phyloP scores from a whole-genome alignment of 2,888 invertebrate genomes.

The Yponomeuta evonymella region DNA sequence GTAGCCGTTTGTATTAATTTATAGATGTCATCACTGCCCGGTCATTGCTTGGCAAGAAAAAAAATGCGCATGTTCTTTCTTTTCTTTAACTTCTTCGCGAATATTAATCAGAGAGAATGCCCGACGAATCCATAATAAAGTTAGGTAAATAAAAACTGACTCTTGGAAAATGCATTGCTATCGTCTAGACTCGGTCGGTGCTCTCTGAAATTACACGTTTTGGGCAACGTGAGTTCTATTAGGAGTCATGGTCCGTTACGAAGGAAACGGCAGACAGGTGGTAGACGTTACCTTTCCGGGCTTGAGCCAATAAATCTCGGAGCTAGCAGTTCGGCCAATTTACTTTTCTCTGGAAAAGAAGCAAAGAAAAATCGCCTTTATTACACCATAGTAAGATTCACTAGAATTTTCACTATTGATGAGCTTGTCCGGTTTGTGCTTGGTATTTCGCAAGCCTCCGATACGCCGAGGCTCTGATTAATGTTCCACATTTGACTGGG shows the following conservation, averaged over 20 bases:
- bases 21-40: neutral
- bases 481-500: conserved; percentile 43
- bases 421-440: conserved; percentile 20
- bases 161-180: neutral
- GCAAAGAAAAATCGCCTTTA: conserved; percentile 6
- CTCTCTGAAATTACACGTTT: neutral
- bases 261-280: conserved; percentile 47
- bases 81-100: neutral
- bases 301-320: conserved; percentile 56
- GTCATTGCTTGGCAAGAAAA: neutral
- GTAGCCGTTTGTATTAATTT: conserved; percentile 5
- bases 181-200: conserved; percentile 6
- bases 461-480: conserved; percentile 48
- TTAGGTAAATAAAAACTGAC: neutral
- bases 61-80: neutral
- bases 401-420: neutral
- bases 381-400: neutral
- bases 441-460: conserved; percentile 50
- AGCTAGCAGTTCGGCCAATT: conserved; percentile 28
- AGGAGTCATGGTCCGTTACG: conserved; percentile 16
- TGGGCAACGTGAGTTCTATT: neutral
- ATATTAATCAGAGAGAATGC: neutral
- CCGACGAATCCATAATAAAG: neutral
- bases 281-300: conserved; percentile 49
- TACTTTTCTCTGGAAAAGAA: conserved; percentile 1